phyloP scores from a whole-genome alignment of 2,888 invertebrate genomes.

The Orthosia incerta region DNA sequence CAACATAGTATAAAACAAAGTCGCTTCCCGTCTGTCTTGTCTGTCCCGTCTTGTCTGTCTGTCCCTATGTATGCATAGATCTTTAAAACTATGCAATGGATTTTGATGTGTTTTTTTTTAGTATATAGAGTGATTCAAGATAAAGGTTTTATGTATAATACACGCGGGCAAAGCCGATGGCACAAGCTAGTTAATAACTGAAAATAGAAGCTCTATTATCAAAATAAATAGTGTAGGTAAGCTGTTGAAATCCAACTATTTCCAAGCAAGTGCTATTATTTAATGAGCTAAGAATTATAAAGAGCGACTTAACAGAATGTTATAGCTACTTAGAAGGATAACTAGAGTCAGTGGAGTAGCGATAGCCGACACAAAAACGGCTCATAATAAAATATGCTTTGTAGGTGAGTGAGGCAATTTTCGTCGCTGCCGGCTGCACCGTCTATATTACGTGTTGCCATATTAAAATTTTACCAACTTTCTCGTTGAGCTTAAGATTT shows the following conservation, averaged over 20 bases:
- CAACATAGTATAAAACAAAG: no score
- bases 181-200: no score
- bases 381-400: conserved; percentile 60
- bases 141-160: no score
- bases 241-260: conserved; percentile 16
- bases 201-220: conserved; percentile 1
- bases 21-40: no score
- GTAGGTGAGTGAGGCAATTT: conserved; percentile 63
- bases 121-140: no score
- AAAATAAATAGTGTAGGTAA: conserved; percentile 4
- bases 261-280: conserved; percentile 2
- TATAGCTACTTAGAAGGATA: conserved; percentile 39
- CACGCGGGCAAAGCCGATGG: no score
- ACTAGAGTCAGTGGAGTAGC: conserved; percentile 47
- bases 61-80: no score
- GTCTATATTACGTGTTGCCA: conserved; percentile 20
- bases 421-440: conserved; percentile 36
- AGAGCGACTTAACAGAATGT: conserved; percentile 35
- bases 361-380: conserved; percentile 51
- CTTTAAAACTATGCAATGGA: no score
- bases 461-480: conserved; percentile 24
- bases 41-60: no score
- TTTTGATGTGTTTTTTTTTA: no score
- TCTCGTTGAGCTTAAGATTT: neutral
- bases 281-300: neutral